A percentile compares a stretch with the other conserved stretches of the same genome.
Conservation (phyloP, 2,888 invertebrate genomes). For the Thereva unica region DNA sequence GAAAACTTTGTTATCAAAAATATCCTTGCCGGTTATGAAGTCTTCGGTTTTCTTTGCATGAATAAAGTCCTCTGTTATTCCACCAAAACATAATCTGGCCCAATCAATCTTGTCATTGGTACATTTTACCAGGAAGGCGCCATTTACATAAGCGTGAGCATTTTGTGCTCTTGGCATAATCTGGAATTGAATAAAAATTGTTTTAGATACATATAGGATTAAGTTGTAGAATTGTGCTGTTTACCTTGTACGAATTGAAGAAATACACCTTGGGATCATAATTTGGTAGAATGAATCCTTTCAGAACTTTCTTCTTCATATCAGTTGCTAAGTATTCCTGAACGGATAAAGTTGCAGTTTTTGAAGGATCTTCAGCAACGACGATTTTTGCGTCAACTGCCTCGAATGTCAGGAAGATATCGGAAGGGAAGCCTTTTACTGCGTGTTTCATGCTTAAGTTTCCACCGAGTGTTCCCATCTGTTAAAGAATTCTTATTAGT, state of each 20-base stretch:
- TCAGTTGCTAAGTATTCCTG: constrained; percentile 64
- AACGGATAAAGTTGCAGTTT: constrained; percentile 49
- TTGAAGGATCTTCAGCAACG: constrained; percentile 56
- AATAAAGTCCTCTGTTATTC: constrained; percentile 58
- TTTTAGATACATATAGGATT: no score
- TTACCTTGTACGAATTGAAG: constrained; percentile 71
- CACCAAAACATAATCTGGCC: constrained; percentile 65
- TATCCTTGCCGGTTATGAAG: constrained; percentile 58
- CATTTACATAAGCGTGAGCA: constrained; percentile 77
- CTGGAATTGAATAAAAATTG: constrained; percentile 55
- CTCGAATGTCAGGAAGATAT: constrained; percentile 64
- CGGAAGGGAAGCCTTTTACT: constrained; percentile 71
- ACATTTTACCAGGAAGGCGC: constrained; percentile 67
- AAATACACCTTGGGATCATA: constrained; percentile 59
- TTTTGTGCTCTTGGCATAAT: constrained; percentile 78
- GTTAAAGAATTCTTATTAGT: neutral
- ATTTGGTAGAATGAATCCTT: constrained; percentile 64
- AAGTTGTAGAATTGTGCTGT: neutral
- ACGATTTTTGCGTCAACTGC: constrained; percentile 52
- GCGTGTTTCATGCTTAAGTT: constrained; percentile 71
- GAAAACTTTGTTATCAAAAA: constrained; percentile 57
- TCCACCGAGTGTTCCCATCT: constrained; percentile 71
- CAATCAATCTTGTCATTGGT: constrained; percentile 44
- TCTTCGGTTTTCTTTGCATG: constrained; percentile 63
- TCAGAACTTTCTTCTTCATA: constrained; percentile 69